Evolutionary conservation across 2,113 vertebrate genomes (phyloP).

Genomic region (Pachycephala philippinensis): DNA sequence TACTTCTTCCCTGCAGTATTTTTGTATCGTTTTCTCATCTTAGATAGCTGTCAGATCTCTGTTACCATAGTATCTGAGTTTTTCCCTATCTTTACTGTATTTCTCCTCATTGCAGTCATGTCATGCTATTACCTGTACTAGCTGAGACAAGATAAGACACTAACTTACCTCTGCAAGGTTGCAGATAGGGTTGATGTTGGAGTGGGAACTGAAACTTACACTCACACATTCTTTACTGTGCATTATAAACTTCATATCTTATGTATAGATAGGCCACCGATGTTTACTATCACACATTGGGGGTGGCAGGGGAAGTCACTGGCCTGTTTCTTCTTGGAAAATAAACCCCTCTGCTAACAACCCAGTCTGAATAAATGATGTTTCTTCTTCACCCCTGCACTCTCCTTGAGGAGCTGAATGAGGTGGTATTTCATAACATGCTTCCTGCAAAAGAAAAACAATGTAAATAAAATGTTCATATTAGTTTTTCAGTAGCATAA

Average conservation of each 20-base stretch:
- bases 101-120: background rate
- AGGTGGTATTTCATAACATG: background rate
- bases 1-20: background rate
- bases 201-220: background rate
- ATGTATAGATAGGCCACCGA: fast-evolving
- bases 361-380: background rate
- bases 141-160: background rate
- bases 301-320: fast-evolving
- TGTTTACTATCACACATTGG: background rate
- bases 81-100: background rate
- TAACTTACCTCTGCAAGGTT: fast-evolving
- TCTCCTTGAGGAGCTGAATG: background rate
- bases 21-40: background rate
- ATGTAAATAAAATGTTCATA: background rate
- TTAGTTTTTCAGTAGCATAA: background rate
- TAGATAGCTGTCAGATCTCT: background rate
- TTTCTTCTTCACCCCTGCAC: background rate
- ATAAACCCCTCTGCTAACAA: background rate
- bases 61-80: background rate
- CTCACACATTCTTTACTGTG: background rate
- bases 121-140: background rate
- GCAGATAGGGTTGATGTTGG: background rate
- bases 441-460: background rate
- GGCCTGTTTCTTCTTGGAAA: background rate
- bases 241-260: background rate